These are phyloP conservation scores for Drosophila melanica DNA, from an alignment of 1,140 invertebrate species.

Conservation along the genomic window DNA sequence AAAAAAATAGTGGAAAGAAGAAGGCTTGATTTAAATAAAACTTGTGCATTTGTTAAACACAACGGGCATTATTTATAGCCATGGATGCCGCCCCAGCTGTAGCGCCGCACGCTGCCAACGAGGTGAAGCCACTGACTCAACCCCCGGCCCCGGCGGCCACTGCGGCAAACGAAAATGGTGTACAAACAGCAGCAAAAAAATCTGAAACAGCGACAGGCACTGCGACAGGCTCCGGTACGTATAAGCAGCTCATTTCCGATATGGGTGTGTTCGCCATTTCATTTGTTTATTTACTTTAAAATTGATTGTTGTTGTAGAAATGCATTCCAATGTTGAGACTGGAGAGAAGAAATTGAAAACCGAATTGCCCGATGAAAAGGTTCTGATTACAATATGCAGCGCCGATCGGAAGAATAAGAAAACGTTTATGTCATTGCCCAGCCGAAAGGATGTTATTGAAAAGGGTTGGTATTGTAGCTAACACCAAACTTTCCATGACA, in stretches of 20 bases:
- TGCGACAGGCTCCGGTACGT: conserved; percentile 49
- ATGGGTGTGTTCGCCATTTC: conserved; percentile 5
- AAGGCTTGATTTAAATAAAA: conserved; percentile 47
- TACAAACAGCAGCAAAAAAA: conserved; percentile 76
- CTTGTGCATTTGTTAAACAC: conserved; percentile 46
- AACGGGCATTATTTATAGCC: conserved; percentile 46
- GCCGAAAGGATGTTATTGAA: conserved; percentile 72
- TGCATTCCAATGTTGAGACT: conserved; percentile 51
- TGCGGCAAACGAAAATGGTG: conserved; percentile 72
- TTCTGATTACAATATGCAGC: conserved; percentile 75
- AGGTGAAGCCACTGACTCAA: conserved; percentile 41
- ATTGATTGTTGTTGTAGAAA: conserved; percentile 30
- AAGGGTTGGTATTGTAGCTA: conserved; percentile 47
- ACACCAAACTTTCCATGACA: too few relatives aligned
- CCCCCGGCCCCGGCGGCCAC: conserved; percentile 51
- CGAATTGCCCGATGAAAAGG: conserved; percentile 58
- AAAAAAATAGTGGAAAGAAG: conserved; percentile 38
- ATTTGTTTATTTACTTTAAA: conserved; percentile 19
- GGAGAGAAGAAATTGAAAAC: conserved; percentile 46
- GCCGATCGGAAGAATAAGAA: conserved; percentile 73
- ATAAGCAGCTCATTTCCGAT: not conserved
- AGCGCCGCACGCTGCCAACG: conserved; percentile 43
- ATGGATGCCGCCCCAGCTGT: conserved; percentile 58
- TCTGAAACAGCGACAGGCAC: conserved; percentile 43
- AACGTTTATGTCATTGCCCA: conserved; percentile 72